Base-by-base conservation (phyloP, 2,888 invertebrate genomes). In the Listrodromus nycthemerus region DNA sequence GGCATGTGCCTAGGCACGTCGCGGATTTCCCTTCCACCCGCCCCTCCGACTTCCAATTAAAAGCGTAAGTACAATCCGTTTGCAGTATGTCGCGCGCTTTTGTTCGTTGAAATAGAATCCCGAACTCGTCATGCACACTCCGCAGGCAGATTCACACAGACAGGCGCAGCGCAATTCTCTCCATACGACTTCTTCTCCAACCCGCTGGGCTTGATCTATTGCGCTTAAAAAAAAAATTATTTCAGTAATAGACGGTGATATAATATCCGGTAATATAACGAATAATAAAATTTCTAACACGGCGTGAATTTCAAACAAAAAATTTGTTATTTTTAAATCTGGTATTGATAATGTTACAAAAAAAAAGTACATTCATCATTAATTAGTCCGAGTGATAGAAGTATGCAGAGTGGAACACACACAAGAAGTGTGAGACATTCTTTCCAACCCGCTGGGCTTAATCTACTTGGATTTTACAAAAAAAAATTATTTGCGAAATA, bases 31-130 rank as follows among this genome's bases (percentile, higher is more conserved):
- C 65, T 10, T n/a, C 1, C 69, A 37, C n/a, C 27, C 33, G 45
- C 37, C 58, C 41, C 19, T 52, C 50, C 70, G 61, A 58, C 61
- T 80, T 84, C 80, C 84, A 84, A 84, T 84, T 80, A 81, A 80
- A 69, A 55, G 74, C 84, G 73, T 78, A 80, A 77, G 77, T 70
- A 73, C 77, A 84, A 80, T 80, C 50, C 69, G 67, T 16, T 41
- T 52, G 65, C 65, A 70, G 74, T 73, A 55, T 61, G 76, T 37
- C 58, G 58, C 30, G 70, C 48, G 77, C 84, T 78, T 80, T 84
- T 84, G 84, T 84, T 80, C 77, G 63, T 65, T 48, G 70, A 65
- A 84, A 84, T 78, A 77, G 77, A 80, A 83, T 80, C 58, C 67
- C 66, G 69, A 45, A 27, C 48, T 41, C 52, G 50, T 55, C 41